Evolutionary conservation across 1,140 invertebrate genomes (phyloP).

Genomic region (Parasteatoda tepidariorum): DNA sequence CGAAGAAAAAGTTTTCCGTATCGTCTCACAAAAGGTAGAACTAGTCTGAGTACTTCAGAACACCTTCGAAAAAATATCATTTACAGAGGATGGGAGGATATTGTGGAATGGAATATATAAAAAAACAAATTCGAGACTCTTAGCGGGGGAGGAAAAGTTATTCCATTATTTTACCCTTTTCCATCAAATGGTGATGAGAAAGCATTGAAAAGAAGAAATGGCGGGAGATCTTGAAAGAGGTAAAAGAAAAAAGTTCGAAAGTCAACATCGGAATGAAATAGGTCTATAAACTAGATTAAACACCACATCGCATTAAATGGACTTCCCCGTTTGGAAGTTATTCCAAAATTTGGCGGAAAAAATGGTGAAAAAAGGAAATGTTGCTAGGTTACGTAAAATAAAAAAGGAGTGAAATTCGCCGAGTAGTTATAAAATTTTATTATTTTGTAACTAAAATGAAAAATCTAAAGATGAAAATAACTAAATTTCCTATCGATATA

Average conservation of each 20-base stretch:
- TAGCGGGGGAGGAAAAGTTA: neutral
- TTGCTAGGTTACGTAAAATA: constrained; percentile 35
- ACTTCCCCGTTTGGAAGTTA: constrained; percentile 32
- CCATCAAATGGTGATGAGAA: constrained; percentile 49
- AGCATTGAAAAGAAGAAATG: neutral
- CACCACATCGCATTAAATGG: constrained; percentile 58
- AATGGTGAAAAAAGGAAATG: neutral
- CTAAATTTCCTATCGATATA: no score
- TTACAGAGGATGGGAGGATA: neutral
- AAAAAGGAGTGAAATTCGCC: neutral
- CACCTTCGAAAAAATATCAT: neutral
- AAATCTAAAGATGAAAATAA: no score
- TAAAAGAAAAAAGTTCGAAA: neutral
- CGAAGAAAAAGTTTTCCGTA: neutral
- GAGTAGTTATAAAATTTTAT: no score
- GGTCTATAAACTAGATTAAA: constrained; percentile 60
- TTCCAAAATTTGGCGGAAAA: constrained; percentile 1
- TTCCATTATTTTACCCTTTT: constrained; percentile 52
- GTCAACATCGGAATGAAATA: constrained; percentile 37
- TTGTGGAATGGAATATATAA: constrained; percentile 1
- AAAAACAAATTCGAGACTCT: neutral
- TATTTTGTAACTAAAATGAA: no score
- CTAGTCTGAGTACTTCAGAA: neutral
- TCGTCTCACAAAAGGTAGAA: neutral
- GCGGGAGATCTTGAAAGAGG: no score